Percentiles rank a stretch among this genome's conserved stretches.
Evolutionary conservation across 2,888 invertebrate species (phyloP).

Genomic region (Omphaloscelis lunosa): DNA sequence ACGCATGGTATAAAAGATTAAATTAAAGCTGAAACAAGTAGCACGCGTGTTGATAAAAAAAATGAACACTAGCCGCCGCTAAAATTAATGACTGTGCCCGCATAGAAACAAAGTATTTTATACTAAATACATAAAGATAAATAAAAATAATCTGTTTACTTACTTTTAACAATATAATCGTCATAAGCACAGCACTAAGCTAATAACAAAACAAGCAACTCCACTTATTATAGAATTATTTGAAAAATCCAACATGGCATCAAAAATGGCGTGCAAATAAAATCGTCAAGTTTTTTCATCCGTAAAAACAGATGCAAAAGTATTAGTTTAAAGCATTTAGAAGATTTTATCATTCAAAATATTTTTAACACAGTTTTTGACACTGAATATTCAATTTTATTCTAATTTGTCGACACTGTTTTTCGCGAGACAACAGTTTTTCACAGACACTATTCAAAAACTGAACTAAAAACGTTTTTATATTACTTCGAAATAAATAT

Average conservation of each 20-base stretch:
- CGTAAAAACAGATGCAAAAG: neutral
- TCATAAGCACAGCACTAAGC: slow-evolving; percentile 6
- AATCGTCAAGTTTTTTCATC: neutral
- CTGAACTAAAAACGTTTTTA: neutral
- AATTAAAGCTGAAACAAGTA: neutral
- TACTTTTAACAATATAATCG: slow-evolving; percentile 38
- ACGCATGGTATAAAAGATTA: neutral
- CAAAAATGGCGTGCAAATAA: neutral
- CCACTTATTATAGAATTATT: slow-evolving; percentile 8
- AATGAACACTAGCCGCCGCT: neutral
- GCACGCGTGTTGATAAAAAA: neutral
- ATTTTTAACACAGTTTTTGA: neutral
- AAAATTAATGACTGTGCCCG: neutral
- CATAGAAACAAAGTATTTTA: neutral
- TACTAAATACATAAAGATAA: neutral
- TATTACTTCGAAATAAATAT: neutral
- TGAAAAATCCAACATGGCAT: neutral
- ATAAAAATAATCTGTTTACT: slow-evolving; percentile 13
- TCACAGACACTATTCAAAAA: neutral
- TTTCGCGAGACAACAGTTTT: neutral
- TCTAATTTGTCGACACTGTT: neutral
- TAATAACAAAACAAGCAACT: neutral
- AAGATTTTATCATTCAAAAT: neutral
- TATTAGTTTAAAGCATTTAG: no score
- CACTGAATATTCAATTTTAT: neutral